Evolutionary conservation across 1,140 invertebrate genomes (phyloP).

Genomic region (Meloidogyne chitwoodi): DNA sequence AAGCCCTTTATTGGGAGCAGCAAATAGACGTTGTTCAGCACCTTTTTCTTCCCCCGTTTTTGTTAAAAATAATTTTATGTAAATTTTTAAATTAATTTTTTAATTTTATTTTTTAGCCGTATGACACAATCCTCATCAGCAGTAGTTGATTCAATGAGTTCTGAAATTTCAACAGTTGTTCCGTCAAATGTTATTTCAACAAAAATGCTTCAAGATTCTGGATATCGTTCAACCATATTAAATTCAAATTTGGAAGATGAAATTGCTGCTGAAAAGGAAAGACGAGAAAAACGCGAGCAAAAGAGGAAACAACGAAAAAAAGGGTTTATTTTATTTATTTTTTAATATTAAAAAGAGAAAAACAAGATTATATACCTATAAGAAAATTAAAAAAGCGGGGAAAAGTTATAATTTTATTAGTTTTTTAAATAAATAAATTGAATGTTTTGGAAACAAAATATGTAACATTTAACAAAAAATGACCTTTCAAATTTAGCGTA

Average conservation of each 20-base stretch:
- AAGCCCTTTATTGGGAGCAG: background rate
- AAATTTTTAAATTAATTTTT: background rate
- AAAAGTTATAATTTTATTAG: no score
- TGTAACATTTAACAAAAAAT: background rate
- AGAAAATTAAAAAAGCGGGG: no score
- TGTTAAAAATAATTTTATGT: background rate
- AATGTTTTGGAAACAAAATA: background rate
- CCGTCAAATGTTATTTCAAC: background rate
- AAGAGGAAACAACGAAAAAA: background rate
- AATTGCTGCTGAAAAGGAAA: background rate
- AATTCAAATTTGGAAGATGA: constrained; percentile 16
- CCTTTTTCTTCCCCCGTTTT: background rate
- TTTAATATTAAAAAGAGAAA: background rate
- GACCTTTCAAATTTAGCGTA: background rate
- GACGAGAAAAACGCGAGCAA: background rate
- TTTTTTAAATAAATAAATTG: no score
- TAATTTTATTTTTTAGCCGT: background rate
- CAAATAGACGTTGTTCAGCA: background rate
- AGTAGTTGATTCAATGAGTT: background rate
- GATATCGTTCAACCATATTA: constrained; percentile 11
- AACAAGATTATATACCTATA: no score
- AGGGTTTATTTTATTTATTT: background rate
- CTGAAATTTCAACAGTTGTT: background rate
- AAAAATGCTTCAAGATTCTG: constrained; percentile 16
- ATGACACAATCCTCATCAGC: background rate